Evolutionary conservation across 2,888 invertebrate species (phyloP).

Genomic region (Lypha dubia): DNA sequence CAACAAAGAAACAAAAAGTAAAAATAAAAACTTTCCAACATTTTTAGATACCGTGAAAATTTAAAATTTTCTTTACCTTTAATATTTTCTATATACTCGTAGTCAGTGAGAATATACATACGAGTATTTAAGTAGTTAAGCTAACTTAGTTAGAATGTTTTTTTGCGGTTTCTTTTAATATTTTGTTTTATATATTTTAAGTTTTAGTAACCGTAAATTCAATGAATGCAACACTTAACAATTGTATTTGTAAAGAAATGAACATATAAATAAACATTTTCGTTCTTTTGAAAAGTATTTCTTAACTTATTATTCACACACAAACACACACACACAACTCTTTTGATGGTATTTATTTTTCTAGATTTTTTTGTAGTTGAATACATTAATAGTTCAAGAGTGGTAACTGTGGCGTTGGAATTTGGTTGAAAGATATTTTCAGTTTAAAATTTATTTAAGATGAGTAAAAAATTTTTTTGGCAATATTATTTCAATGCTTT

Average conservation of each 20-base stretch:
- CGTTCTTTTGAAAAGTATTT: conserved; percentile 18
- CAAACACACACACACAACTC: too few relatives aligned
- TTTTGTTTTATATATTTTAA: not conserved
- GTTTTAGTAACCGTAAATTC: conserved; percentile 49
- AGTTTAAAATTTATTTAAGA: conserved; percentile 2
- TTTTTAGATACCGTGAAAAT: not conserved
- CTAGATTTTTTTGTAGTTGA: not conserved
- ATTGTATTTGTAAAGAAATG: conserved; percentile 1
- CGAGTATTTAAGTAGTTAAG: not conserved
- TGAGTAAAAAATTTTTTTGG: not conserved
- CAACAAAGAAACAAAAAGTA: not conserved
- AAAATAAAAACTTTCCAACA: not conserved
- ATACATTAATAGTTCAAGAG: conserved; percentile 12
- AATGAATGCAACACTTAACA: conserved; percentile 35
- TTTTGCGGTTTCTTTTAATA: conserved; percentile 37
- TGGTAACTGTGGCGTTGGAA: not conserved
- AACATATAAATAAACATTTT: conserved; percentile 1
- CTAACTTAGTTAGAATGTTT: conserved; percentile 26
- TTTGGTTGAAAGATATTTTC: conserved; percentile 47
- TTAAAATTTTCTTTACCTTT: conserved; percentile 16
- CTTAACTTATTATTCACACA: not conserved
- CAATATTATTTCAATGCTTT: not conserved
- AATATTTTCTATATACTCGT: not conserved
- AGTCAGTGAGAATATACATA: conserved; percentile 11
- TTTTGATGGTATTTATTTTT: conserved; percentile 36